phyloP scores from a whole-genome alignment of 2,888 invertebrate species.

The Drosophila gaucha region DNA sequence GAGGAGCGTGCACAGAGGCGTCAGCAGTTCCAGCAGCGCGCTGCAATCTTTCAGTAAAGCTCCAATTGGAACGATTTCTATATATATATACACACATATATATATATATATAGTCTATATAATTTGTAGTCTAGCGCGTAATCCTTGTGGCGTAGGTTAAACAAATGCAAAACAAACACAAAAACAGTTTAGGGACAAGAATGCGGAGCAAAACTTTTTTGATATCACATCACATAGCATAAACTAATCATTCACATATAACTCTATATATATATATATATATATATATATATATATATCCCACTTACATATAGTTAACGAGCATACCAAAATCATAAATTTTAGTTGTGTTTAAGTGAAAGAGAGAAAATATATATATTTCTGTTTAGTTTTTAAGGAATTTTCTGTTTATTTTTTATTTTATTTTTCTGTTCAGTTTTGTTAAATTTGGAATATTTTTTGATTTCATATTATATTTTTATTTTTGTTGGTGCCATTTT shows the following conservation, averaged over 20 bases:
- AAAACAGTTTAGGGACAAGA: slow-evolving; percentile 8
- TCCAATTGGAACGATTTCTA: neutral
- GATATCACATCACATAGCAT: slow-evolving; percentile 41
- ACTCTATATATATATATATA: slow-evolving; percentile 17
- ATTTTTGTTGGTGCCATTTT: slow-evolving; percentile 67
- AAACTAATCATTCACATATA: slow-evolving; percentile 22
- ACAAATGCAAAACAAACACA: slow-evolving; percentile 52
- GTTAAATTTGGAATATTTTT: slow-evolving; percentile 12
- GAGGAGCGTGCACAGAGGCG: slow-evolving; percentile 93
- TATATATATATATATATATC: slow-evolving; percentile 18
- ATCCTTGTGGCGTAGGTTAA: slow-evolving; percentile 74
- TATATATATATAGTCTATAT: slow-evolving; percentile 6
- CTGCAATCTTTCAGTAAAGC: slow-evolving; percentile 91
- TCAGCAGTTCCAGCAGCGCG: slow-evolving; percentile 94
- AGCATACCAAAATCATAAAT: slow-evolving; percentile 72
- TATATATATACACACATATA: slow-evolving; percentile 12
- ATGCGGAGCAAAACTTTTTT: slow-evolving; percentile 47
- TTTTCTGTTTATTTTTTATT: slow-evolving; percentile 1
- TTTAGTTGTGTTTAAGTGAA: slow-evolving; percentile 50
- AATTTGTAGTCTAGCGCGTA: slow-evolving; percentile 66
- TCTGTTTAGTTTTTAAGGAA: slow-evolving; percentile 27
- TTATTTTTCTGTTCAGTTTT: slow-evolving; percentile 26
- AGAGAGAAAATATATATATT: slow-evolving; percentile 19
- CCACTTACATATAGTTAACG: slow-evolving; percentile 30
- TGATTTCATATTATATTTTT: slow-evolving; percentile 16